Evolutionary conservation across 1,140 invertebrate species (phyloP).

Genomic region (Brevipalpus yothersi): DNA sequence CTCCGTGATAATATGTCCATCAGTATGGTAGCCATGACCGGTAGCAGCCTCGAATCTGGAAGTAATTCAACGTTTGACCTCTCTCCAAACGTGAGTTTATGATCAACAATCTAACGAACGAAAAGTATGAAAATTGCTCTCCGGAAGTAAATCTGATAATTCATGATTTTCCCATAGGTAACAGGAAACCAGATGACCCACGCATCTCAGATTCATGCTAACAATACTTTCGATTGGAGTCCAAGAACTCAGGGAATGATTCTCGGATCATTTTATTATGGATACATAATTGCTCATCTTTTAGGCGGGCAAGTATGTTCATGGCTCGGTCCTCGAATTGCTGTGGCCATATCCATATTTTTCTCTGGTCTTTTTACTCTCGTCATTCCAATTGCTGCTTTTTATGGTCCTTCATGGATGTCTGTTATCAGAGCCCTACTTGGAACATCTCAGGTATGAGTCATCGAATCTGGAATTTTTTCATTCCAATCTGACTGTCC

Average conservation of each 20-base stretch:
- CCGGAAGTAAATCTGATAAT: too few species aligned
- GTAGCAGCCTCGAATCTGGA: too few species aligned
- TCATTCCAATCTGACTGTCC: too few species aligned
- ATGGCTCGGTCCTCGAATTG: neutral
- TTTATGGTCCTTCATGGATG: neutral
- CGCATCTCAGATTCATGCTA: neutral
- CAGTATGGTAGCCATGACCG: conserved; percentile 81
- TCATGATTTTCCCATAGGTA: too few species aligned
- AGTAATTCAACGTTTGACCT: too few species aligned
- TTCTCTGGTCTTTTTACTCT: neutral
- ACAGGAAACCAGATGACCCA: neutral
- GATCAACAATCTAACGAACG: too few species aligned
- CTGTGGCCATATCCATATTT: neutral
- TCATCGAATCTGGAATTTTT: too few species aligned
- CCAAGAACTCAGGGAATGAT: conserved; percentile 39
- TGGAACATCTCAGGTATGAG: neutral
- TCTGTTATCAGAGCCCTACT: neutral
- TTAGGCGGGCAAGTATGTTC: neutral
- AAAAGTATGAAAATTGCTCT: too few species aligned
- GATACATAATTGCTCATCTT: conserved; percentile 51
- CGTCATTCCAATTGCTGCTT: neutral
- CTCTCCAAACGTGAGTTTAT: too few species aligned
- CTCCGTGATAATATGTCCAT: conserved; percentile 88
- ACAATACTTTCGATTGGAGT: conserved; percentile 16
- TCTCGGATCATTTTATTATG: conserved; percentile 60